Conservation (phyloP, 23 tunicate species). For the Phallusia fumigata region DNA sequence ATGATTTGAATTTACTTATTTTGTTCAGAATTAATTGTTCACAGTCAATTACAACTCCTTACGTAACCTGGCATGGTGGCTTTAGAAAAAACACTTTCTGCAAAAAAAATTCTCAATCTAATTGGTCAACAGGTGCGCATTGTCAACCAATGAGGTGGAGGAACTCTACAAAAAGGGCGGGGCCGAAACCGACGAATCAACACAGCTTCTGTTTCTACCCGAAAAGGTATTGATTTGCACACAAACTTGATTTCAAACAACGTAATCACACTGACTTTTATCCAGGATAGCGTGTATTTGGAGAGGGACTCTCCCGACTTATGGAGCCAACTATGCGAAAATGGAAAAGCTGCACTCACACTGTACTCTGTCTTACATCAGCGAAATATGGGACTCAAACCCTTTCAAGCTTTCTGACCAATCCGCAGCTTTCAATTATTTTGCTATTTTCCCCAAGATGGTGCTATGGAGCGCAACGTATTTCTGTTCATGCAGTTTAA, state of each 20-base stretch:
- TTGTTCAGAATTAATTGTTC: too few relatives aligned
- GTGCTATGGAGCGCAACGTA: background rate
- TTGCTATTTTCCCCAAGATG: too few relatives aligned
- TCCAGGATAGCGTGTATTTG: slow-evolving; percentile 17
- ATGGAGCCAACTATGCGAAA: slow-evolving; percentile 75
- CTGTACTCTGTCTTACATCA: slow-evolving; percentile 49
- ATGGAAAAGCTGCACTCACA: slow-evolving; percentile 70
- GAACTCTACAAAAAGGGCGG: slow-evolving; percentile 72
- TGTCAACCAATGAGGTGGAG: slow-evolving; percentile 46
- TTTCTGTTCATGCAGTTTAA: too few relatives aligned
- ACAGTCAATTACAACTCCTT: too few relatives aligned
- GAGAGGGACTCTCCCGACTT: slow-evolving; percentile 49
- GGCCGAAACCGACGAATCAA: slow-evolving; percentile 97
- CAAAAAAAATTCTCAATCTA: too few relatives aligned
- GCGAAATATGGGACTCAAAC: slow-evolving; percentile 18
- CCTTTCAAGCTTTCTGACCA: slow-evolving; percentile 19
- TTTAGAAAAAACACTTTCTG: too few relatives aligned
- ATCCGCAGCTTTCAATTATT: too few relatives aligned
- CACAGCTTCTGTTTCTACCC: slow-evolving; percentile 52
- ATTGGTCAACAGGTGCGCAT: slow-evolving; percentile 39
- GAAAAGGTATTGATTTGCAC: slow-evolving; percentile 23
- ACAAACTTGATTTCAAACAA: too few relatives aligned
- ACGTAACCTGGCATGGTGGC: too few relatives aligned
- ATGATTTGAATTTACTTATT: too few relatives aligned
- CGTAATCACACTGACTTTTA: background rate